Percentiles rank a stretch among this genome's conserved stretches.
These are phyloP conservation scores for Gadopsis marmoratus DNA, from an alignment of 2,797 vertebrate genomes.

Conservation along the genomic window DNA sequence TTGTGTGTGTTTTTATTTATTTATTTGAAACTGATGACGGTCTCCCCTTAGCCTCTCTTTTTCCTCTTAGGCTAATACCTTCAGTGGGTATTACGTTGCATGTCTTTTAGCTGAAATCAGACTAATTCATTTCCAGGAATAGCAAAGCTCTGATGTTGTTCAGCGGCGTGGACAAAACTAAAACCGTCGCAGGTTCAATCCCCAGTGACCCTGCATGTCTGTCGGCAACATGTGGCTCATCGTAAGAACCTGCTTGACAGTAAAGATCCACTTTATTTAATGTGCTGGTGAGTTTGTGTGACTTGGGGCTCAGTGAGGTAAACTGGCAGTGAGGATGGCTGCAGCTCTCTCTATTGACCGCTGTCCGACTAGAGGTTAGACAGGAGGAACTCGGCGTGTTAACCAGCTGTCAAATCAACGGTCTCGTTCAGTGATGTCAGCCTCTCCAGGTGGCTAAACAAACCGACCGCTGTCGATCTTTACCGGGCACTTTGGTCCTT, in stretches of 20 bases:
- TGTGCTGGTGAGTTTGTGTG: neutral
- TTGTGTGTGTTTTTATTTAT: constrained; percentile 14
- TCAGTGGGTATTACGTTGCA: constrained; percentile 41
- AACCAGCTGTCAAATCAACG: constrained; percentile 30
- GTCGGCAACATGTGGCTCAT: neutral
- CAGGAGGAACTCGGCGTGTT: constrained; percentile 25
- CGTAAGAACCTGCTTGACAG: neutral
- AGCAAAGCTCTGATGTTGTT: constrained; percentile 32
- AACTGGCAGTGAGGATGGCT: neutral
- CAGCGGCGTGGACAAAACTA: constrained; percentile 33
- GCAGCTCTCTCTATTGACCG: constrained; percentile 48
- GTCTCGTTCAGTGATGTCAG: constrained; percentile 11
- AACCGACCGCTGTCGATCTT: neutral
- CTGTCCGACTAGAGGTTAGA: constrained; percentile 45
- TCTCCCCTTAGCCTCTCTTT: constrained; percentile 34
- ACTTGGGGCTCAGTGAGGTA: neutral
- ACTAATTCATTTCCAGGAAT: constrained; percentile 66
- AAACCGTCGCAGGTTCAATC: constrained; percentile 34
- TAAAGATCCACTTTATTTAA: constrained; percentile 3
- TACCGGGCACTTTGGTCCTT: neutral
- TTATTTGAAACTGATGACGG: constrained; percentile 23
- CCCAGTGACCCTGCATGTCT: neutral
- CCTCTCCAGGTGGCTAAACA: constrained; percentile 4
- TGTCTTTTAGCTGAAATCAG: constrained; percentile 68
- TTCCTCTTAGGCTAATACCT: constrained; percentile 68